Evolutionary conservation across 2,113 vertebrate genomes (phyloP).

Genomic region (Leucosticte australis): DNA sequence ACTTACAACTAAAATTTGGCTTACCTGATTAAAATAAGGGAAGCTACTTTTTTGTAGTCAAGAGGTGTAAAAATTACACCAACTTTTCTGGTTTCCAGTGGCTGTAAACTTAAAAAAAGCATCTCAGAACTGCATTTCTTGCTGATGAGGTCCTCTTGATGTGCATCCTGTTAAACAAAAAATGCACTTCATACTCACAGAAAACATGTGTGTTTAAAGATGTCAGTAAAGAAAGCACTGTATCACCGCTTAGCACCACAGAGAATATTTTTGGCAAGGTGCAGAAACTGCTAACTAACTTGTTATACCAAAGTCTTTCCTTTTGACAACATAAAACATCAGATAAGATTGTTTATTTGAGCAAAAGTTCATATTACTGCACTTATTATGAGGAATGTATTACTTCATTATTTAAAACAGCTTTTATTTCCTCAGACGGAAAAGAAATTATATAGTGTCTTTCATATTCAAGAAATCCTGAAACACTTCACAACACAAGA

Average conservation of each 20-base stretch:
- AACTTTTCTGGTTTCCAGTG: slow-evolving; percentile 84
- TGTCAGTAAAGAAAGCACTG: neutral
- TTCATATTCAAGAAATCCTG: slow-evolving; percentile 5
- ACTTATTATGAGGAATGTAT: slow-evolving; percentile 6
- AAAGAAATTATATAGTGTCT: neutral
- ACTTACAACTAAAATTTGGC: neutral
- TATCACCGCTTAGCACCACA: neutral
- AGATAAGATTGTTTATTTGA: slow-evolving; percentile 45
- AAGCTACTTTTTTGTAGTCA: slow-evolving; percentile 87
- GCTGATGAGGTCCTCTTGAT: slow-evolving; percentile 16
- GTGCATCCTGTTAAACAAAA: slow-evolving; percentile 49
- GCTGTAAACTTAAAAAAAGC: slow-evolving; percentile 82
- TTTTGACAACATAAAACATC: slow-evolving; percentile 1
- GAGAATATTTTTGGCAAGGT: neutral
- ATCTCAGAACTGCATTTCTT: slow-evolving; percentile 61
- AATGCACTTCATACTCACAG: neutral
- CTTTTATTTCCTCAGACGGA: slow-evolving; percentile 28
- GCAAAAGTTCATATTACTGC: neutral
- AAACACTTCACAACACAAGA: slow-evolving; percentile 12
- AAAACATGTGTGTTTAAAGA: neutral
- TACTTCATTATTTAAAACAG: slow-evolving; percentile 45
- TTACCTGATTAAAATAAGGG: slow-evolving; percentile 90
- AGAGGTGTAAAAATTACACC: slow-evolving; percentile 87
- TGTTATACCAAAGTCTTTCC: neutral
- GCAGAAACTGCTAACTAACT: neutral